These are phyloP conservation scores for Limnephilus auricula DNA, from an alignment of 2,888 invertebrate species.

Conservation along the genomic window DNA sequence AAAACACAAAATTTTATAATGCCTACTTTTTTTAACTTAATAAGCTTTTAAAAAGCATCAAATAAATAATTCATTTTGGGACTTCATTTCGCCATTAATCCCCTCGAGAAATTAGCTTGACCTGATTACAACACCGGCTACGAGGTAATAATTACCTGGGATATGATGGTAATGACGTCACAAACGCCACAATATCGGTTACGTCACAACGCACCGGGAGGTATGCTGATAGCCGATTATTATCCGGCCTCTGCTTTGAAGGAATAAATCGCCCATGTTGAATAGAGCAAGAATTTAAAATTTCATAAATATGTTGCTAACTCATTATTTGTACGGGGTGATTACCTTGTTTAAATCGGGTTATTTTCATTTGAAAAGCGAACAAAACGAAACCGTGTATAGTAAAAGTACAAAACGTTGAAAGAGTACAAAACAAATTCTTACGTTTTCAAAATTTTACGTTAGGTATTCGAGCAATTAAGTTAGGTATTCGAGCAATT, in stretches of 20 bases:
- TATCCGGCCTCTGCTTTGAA: neutral
- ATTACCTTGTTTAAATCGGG: neutral
- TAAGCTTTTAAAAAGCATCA: no score
- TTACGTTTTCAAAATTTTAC: no score
- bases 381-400: neutral
- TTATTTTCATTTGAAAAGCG: neutral
- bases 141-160: neutral
- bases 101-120: neutral
- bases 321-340: neutral
- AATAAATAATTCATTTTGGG: no score
- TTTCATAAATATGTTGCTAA: neutral
- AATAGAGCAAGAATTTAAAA: neutral
- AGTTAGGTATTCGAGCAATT: no score
- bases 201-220: neutral
- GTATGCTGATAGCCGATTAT: neutral
- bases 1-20: no score
- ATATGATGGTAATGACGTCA: neutral
- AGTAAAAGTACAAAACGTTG: no score
- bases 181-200: neutral
- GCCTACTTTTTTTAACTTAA: no score
- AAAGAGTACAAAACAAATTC: no score
- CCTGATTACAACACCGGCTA: neutral
- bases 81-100: neutral
- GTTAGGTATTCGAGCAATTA: no score
- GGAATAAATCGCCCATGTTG: neutral